These are phyloP conservation scores for Plectrocnemia conspersa DNA, from an alignment of 1,140 invertebrate species.

Conservation along the genomic window DNA sequence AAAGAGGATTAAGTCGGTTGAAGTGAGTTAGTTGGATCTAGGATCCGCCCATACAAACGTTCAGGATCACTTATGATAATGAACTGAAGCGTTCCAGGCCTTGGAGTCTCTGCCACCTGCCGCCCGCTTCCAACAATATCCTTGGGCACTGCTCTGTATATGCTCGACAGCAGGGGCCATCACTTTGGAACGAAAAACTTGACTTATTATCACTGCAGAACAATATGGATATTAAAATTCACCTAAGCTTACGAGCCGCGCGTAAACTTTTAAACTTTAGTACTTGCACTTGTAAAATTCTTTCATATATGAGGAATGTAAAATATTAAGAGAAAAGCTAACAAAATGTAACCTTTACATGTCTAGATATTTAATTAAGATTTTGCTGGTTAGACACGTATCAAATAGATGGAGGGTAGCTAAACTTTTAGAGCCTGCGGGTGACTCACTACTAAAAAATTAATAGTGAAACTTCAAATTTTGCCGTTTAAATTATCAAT, in stretches of 20 bases:
- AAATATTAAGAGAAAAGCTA: too few species aligned
- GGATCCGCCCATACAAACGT: conserved; percentile 24
- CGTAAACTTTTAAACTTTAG: too few species aligned
- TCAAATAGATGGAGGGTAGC: not conserved
- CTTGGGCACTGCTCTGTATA: not conserved
- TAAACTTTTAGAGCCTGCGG: too few species aligned
- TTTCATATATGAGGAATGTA: too few species aligned
- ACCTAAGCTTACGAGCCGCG: too few species aligned
- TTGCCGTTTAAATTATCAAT: too few species aligned
- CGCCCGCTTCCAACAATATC: conserved; percentile 16
- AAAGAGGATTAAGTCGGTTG: conserved; percentile 21
- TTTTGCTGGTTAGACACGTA: too few species aligned
- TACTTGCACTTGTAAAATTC: too few species aligned
- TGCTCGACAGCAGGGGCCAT: not conserved
- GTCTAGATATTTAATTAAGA: too few species aligned
- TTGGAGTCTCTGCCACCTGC: conserved; percentile 11
- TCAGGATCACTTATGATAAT: conserved; percentile 32
- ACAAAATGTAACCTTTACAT: too few species aligned
- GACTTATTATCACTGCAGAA: conserved; percentile 5
- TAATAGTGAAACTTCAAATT: too few species aligned
- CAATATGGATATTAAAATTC: conserved; percentile 6
- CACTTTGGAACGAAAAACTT: not conserved
- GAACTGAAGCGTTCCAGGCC: conserved; percentile 14
- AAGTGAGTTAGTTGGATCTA: conserved; percentile 12
- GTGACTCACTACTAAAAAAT: too few species aligned